Percentiles rank a stretch among this genome's conserved stretches.
Conservation (phyloP, 2,797 vertebrate species). For the Enteromius afrohamiltoni region DNA sequence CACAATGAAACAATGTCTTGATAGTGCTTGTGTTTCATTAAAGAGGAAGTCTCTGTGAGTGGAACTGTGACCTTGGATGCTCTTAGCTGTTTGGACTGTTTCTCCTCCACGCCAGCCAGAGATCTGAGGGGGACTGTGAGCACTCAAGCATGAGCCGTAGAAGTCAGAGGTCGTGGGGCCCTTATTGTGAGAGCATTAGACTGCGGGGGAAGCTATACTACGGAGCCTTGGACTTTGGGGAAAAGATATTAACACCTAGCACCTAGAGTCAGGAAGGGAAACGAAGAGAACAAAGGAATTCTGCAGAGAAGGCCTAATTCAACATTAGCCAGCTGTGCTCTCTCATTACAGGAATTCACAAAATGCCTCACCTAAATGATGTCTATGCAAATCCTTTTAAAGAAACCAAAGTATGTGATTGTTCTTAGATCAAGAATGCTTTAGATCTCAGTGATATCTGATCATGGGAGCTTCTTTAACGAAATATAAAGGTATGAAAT, state of each 20-base stretch:
- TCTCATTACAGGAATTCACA: slow-evolving; percentile 41
- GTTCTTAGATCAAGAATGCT: slow-evolving; percentile 16
- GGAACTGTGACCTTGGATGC: slow-evolving; percentile 24
- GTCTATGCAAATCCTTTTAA: slow-evolving; percentile 28
- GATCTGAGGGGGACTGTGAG: slow-evolving; percentile 52
- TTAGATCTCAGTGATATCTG: slow-evolving; percentile 9
- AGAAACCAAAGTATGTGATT: slow-evolving; percentile 10
- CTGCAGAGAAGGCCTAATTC: slow-evolving; percentile 25
- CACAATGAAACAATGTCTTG: not conserved
- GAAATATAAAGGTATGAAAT: not conserved
- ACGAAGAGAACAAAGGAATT: slow-evolving; percentile 46
- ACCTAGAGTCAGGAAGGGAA: slow-evolving; percentile 13
- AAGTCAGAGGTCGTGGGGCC: slow-evolving; percentile 36
- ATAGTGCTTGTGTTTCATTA: not conserved
- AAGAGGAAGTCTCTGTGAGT: slow-evolving; percentile 19
- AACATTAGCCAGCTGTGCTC: slow-evolving; percentile 34
- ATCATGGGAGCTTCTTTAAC: not conserved
- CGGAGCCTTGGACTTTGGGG: slow-evolving; percentile 53
- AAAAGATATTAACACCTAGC: slow-evolving; percentile 44
- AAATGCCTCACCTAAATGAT: slow-evolving; percentile 30
- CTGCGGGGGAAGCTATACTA: slow-evolving; percentile 49
- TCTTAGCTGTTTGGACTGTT: slow-evolving; percentile 14
- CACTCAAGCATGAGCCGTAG: slow-evolving; percentile 45
- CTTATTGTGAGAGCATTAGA: slow-evolving; percentile 52
- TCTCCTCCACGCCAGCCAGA: slow-evolving; percentile 32